These are phyloP conservation scores for Zapornia atra DNA, from an alignment of 2,113 vertebrate genomes.

Conservation along the genomic window DNA sequence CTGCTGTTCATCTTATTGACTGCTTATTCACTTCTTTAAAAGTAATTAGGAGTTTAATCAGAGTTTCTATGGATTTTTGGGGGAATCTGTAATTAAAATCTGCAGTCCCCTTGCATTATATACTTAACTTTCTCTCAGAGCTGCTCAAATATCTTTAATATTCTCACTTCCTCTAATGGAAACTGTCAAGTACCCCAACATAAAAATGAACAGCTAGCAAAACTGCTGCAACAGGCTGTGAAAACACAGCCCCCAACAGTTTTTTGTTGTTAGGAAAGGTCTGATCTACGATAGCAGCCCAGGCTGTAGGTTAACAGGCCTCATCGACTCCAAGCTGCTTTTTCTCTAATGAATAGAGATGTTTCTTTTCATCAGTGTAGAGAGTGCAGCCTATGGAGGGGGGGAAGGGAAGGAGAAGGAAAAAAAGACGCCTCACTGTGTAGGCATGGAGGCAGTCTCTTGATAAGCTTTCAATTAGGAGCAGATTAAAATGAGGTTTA, in stretches of 20 bases:
- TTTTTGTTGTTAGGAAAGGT: slow-evolving; percentile 25
- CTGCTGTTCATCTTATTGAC: slow-evolving; percentile 68
- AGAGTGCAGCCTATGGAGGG: background rate
- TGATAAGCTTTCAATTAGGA: slow-evolving; percentile 73
- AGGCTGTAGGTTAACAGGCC: slow-evolving; percentile 48
- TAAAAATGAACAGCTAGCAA: background rate
- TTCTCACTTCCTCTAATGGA: slow-evolving; percentile 33
- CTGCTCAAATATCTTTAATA: slow-evolving; percentile 57
- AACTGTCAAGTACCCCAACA: slow-evolving; percentile 19
- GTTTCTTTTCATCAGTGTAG: slow-evolving; percentile 56
- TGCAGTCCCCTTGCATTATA: slow-evolving; percentile 52
- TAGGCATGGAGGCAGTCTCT: slow-evolving; percentile 33
- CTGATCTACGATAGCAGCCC: slow-evolving; percentile 9
- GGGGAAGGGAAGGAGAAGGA: background rate
- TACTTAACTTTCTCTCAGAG: slow-evolving; percentile 49
- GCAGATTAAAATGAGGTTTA: slow-evolving; percentile 72
- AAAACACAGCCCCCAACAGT: background rate
- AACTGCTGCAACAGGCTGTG: background rate
- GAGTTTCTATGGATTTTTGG: slow-evolving; percentile 71
- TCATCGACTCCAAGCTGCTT: slow-evolving; percentile 24
- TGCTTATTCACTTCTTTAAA: slow-evolving; percentile 70
- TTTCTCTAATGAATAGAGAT: slow-evolving; percentile 62
- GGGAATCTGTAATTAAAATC: slow-evolving; percentile 78
- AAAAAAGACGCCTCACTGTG: background rate
- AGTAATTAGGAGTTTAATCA: slow-evolving; percentile 76